Evolutionary conservation across 2,113 vertebrate genomes (phyloP).

Genomic region (Alethe diademata): DNA sequence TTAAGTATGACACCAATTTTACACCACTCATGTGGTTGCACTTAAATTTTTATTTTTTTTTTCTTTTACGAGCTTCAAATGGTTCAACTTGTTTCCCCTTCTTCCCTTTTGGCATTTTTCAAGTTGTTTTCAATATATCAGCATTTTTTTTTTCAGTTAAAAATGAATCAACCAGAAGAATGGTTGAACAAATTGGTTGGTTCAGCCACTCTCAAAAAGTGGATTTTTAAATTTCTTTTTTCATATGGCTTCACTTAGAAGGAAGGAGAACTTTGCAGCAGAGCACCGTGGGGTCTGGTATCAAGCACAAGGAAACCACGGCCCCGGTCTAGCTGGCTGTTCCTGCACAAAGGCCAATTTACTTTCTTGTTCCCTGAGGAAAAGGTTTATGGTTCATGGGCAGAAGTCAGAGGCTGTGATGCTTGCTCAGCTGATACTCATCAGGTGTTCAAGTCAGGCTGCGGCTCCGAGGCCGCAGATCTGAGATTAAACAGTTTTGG

Average conservation of each 20-base stretch:
- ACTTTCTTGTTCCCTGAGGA: conserved; percentile 23
- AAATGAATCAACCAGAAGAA: conserved; percentile 27
- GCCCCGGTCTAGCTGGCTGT: not conserved
- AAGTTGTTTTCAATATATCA: not conserved
- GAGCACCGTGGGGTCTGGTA: not conserved
- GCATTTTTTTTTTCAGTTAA: not conserved
- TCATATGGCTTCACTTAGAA: conserved; percentile 63
- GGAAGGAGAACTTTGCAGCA: not conserved
- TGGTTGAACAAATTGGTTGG: conserved; percentile 45
- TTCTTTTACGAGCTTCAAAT: not conserved
- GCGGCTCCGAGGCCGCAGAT: not conserved
- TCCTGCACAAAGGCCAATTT: conserved; percentile 12
- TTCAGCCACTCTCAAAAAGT: conserved; percentile 8
- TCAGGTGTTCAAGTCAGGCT: not conserved
- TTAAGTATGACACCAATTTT: not conserved
- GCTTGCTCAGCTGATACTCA: conserved; percentile 69
- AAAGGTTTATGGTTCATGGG: conserved; percentile 37
- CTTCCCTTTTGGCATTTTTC: not conserved
- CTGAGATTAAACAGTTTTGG: conserved; percentile 56
- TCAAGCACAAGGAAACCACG: not conserved
- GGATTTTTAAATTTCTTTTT: not conserved
- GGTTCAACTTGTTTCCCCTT: not conserved
- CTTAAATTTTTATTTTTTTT: not conserved
- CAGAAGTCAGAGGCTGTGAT: not conserved
- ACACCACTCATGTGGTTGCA: not conserved